Conservation (phyloP, 2,888 invertebrate species). For the Boloria euphrosyne region DNA sequence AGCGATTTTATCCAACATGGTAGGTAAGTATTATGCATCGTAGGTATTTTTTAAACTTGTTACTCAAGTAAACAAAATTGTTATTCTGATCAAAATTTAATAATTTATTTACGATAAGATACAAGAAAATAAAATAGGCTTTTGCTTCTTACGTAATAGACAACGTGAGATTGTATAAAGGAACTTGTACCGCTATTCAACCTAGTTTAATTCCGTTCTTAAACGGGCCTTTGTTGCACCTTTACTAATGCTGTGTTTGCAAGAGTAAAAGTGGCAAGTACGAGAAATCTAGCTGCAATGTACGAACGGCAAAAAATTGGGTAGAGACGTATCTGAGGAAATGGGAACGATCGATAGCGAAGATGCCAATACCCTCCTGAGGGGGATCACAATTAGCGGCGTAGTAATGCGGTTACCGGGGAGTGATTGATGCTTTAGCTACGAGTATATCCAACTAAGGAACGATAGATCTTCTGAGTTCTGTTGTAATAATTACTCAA, state of each 20-base stretch:
- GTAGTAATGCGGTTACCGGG: constrained; percentile 64
- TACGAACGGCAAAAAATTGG: constrained; percentile 56
- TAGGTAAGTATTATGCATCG: not conserved
- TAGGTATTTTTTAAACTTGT: not conserved
- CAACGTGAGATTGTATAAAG: constrained; percentile 69
- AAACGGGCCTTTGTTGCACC: constrained; percentile 44
- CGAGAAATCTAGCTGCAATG: constrained; percentile 60
- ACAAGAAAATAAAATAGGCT: constrained; percentile 75
- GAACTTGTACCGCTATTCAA: constrained; percentile 47
- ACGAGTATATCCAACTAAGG: constrained; percentile 39
- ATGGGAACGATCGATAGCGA: constrained; percentile 57
- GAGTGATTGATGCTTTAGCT: constrained; percentile 58
- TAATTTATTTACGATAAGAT: constrained; percentile 56
- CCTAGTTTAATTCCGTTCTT: constrained; percentile 66
- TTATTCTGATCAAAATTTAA: not conserved
- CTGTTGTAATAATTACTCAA: constrained; percentile 6
- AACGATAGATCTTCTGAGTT: constrained; percentile 10
- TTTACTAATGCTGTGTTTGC: constrained; percentile 49
- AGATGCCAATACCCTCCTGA: constrained; percentile 52
- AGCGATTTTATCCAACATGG: not conserved
- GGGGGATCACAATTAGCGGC: constrained; percentile 71
- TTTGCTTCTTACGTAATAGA: constrained; percentile 61
- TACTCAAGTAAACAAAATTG: constrained; percentile 50
- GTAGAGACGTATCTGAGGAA: constrained; percentile 45
- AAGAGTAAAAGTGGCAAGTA: constrained; percentile 44